These are phyloP conservation scores for Romanogobio albipinnatus DNA, from an alignment of 2,113 vertebrate genomes.

Conservation along the genomic window DNA sequence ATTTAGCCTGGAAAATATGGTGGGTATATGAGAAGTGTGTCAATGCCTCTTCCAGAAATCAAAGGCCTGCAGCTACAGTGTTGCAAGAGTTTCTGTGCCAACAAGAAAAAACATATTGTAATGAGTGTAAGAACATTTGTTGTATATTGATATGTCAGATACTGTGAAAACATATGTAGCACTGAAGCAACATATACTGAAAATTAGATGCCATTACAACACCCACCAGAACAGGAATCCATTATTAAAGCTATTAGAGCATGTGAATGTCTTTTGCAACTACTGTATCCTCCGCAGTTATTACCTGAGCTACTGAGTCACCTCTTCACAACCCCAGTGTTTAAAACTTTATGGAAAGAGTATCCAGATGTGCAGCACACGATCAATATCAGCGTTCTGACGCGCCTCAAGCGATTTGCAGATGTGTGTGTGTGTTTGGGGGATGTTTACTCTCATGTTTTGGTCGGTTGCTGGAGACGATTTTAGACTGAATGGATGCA, in stretches of 20 bases:
- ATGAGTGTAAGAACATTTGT: background rate
- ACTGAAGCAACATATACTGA: background rate
- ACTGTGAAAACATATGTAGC: background rate
- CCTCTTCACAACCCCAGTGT: slow-evolving; percentile 25
- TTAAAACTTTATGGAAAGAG: slow-evolving; percentile 39
- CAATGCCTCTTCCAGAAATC: slow-evolving; percentile 12
- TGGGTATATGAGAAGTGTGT: slow-evolving; percentile 12
- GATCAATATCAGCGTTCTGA: slow-evolving; percentile 19
- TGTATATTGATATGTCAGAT: background rate
- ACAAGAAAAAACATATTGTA: background rate
- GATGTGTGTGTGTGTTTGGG: background rate
- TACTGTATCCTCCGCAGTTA: background rate
- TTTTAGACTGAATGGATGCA: slow-evolving; percentile 20
- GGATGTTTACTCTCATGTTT: slow-evolving; percentile 27
- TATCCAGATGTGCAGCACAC: slow-evolving; percentile 14
- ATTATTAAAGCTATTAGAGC: slow-evolving; percentile 9
- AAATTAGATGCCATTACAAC: slow-evolving; percentile 6
- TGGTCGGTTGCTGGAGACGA: slow-evolving; percentile 28
- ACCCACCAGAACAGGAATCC: background rate
- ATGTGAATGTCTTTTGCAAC: background rate
- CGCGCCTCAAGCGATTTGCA: background rate
- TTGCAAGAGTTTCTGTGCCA: slow-evolving; percentile 12
- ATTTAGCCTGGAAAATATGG: background rate
- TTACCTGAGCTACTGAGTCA: slow-evolving; percentile 17
- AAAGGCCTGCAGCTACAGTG: background rate